Conservation (phyloP, 2,113 vertebrate genomes). For the Toxostoma redivivum region DNA sequence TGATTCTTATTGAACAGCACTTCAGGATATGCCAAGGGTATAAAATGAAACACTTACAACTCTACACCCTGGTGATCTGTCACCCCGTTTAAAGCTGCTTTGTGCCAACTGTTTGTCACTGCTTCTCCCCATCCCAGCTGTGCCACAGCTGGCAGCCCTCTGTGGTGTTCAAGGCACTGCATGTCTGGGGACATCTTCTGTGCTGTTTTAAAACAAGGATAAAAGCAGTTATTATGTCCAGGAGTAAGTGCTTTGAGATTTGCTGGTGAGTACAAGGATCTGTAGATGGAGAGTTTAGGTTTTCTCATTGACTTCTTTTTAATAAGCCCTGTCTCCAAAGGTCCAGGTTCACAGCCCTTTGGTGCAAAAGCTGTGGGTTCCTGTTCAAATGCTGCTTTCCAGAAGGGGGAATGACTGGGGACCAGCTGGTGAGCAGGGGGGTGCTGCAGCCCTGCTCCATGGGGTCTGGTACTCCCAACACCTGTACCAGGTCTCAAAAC, state of each 20-base stretch:
- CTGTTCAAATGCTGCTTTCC: background rate
- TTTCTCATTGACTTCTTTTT: background rate
- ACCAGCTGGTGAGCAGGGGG: background rate
- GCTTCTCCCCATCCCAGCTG: background rate
- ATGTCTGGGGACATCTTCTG: background rate
- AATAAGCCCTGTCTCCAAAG: background rate
- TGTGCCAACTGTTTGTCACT: background rate
- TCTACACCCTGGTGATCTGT: background rate
- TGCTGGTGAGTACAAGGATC: background rate
- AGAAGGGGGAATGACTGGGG: rapidly evolving
- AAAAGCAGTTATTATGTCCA: background rate
- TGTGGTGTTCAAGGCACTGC: rapidly evolving
- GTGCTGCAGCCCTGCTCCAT: background rate
- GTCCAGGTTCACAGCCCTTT: background rate
- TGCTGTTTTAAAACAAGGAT: background rate
- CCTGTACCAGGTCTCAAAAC: rapidly evolving
- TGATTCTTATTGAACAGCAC: background rate
- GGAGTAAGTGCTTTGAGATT: background rate
- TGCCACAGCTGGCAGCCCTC: background rate
- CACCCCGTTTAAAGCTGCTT: background rate
- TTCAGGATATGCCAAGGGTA: background rate
- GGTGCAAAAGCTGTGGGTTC: background rate
- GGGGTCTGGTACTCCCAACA: rapidly evolving
- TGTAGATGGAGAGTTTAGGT: background rate
- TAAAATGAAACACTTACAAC: background rate